Percentiles rank a stretch among this genome's conserved stretches.
phyloP scores from a whole-genome alignment of 1,140 invertebrate genomes.

The Drosophila simulans region DNA sequence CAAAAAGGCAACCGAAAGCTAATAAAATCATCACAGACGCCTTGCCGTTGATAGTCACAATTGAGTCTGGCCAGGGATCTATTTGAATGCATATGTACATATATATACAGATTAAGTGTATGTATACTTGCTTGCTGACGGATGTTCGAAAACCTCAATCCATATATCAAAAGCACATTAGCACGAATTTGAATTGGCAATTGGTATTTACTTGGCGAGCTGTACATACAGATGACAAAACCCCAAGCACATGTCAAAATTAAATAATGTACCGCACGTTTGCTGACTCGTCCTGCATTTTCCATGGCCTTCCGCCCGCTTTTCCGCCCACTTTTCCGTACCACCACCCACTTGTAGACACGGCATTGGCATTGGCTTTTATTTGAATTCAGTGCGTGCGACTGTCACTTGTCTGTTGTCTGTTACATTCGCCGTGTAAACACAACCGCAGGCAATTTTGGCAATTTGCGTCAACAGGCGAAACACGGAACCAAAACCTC shows the following conservation, averaged over 20 bases:
- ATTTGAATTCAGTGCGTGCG: conserved; percentile 81
- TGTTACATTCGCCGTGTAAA: conserved; percentile 81
- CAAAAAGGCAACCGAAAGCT: conserved; percentile 49
- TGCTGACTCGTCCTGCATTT: conserved; percentile 55
- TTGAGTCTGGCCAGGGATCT: conserved; percentile 41
- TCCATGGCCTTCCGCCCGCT: not conserved
- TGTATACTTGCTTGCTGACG: not conserved
- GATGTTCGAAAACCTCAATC: conserved; percentile 43
- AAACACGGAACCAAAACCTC: conserved; percentile 61
- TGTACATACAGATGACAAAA: conserved; percentile 55
- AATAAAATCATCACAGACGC: conserved; percentile 75
- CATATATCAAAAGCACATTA: conserved; percentile 76
- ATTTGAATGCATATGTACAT: conserved; percentile 10
- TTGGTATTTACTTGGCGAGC: conserved; percentile 38
- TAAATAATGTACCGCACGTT: conserved; percentile 82
- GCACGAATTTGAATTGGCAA: conserved; percentile 79
- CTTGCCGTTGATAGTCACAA: conserved; percentile 63
- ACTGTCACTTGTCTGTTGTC: conserved; percentile 82
- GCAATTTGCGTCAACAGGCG: conserved; percentile 81
- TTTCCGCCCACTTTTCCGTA: not conserved
- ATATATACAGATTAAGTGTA: not conserved
- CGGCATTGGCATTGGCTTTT: conserved; percentile 78
- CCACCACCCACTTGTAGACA: conserved; percentile 28
- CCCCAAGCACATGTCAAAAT: conserved; percentile 82
- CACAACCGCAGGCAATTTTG: conserved; percentile 82